Conservation (phyloP, 2,113 vertebrate genomes). For the Calypte anna region DNA sequence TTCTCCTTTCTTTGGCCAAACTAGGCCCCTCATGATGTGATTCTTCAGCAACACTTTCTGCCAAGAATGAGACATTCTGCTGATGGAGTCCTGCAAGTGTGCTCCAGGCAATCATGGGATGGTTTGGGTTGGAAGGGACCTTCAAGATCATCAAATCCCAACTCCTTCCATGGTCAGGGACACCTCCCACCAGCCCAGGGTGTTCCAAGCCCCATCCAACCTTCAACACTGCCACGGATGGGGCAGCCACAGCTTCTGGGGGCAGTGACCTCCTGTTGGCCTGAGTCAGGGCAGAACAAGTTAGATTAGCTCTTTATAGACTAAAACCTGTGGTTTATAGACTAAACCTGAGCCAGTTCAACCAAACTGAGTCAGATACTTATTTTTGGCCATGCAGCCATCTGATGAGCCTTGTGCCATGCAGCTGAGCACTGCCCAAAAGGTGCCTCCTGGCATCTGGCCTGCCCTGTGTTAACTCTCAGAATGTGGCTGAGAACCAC, state of each 20-base stretch:
- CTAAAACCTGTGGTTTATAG: neutral
- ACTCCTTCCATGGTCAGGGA: too few relatives aligned
- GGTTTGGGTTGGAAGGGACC: too few relatives aligned
- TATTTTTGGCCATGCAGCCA: fast-evolving
- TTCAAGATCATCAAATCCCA: too few relatives aligned
- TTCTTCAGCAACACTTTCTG: neutral
- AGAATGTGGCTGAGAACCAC: neutral
- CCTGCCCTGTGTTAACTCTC: neutral
- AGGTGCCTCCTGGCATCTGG: neutral
- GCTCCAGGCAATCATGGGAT: neutral
- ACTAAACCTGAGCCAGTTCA: neutral
- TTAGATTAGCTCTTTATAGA: neutral
- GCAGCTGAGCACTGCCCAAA: neutral
- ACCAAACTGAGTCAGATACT: fast-evolving
- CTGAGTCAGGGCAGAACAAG: neutral
- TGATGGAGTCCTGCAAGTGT: neutral
- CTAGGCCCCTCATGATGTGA: neutral
- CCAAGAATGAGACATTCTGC: neutral
- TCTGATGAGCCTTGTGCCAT: neutral
- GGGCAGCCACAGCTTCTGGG: too few relatives aligned
- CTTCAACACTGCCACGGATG: too few relatives aligned
- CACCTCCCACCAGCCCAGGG: too few relatives aligned
- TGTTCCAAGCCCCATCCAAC: too few relatives aligned
- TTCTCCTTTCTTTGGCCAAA: neutral
- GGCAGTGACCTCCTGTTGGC: neutral